Evolutionary conservation across 2,888 invertebrate species (phyloP).

Genomic region (Bembecia ichneumoniformis): DNA sequence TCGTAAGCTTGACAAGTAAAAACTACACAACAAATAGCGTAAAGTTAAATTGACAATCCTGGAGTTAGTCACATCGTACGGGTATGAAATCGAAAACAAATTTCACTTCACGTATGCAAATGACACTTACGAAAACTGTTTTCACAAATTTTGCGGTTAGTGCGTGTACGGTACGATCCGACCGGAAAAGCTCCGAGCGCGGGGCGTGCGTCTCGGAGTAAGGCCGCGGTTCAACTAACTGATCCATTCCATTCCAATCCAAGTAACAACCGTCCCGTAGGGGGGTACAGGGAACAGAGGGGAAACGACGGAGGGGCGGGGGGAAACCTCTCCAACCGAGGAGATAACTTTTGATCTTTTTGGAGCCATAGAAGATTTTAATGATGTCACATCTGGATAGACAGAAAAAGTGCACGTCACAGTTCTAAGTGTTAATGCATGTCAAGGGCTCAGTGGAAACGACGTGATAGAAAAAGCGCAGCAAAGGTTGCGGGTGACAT

Average conservation of each 20-base stretch:
- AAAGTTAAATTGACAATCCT: conserved; percentile 16
- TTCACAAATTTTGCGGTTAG: conserved; percentile 42
- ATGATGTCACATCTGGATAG: conserved; percentile 65
- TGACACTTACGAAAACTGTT: conserved; percentile 55
- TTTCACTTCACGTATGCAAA: conserved; percentile 62
- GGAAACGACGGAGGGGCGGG: conserved; percentile 29
- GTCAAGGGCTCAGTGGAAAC: conserved; percentile 61
- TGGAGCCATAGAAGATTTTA: conserved; percentile 65
- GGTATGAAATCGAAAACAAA: conserved; percentile 42
- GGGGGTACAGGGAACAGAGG: conserved; percentile 36
- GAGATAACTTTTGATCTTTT: conserved; percentile 72
- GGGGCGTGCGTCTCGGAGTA: conserved; percentile 34
- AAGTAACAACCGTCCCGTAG: conserved; percentile 15
- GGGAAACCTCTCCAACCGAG: conserved; percentile 50
- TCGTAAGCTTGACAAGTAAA: conserved; percentile 27
- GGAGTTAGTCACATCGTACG: conserved; percentile 42
- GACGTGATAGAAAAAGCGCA: conserved; percentile 60
- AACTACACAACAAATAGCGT: conserved; percentile 23
- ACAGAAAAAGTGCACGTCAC: conserved; percentile 58
- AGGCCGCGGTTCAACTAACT: conserved; percentile 50
- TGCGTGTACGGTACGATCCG: conserved; percentile 10
- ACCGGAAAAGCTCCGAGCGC: conserved; percentile 14
- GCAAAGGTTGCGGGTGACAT: conserved; percentile 61
- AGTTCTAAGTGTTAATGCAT: conserved; percentile 66
- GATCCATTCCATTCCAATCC: conserved; percentile 7